These are phyloP conservation scores for Tetrax tetrax DNA, from an alignment of 2,113 vertebrate species.

Conservation along the genomic window DNA sequence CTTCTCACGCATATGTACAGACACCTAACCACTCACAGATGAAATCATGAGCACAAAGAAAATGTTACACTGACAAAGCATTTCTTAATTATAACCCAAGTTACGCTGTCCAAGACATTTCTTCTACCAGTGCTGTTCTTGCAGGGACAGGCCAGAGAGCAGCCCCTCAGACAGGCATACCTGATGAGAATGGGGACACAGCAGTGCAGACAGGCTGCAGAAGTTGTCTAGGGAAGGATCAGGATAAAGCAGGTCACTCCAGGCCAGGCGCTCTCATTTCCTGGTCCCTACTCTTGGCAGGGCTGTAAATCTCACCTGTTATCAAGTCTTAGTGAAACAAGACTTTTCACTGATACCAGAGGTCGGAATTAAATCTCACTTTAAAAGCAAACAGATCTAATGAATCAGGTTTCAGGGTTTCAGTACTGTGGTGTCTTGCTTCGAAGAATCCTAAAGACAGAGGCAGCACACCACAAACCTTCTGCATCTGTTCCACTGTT, in stretches of 20 bases:
- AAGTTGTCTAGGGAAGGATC: not conserved
- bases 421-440: not conserved
- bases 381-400: not conserved
- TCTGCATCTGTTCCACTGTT: not conserved
- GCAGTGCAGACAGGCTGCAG: not conserved
- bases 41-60: not conserved
- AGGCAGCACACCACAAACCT: not conserved
- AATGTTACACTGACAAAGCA: not conserved
- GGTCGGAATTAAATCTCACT: not conserved
- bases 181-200: not conserved
- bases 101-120: not conserved
- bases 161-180: not conserved
- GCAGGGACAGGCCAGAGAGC: not conserved
- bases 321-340: not conserved
- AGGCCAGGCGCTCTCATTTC: not conserved
- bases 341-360: not conserved
- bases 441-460: not conserved
- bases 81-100: not conserved
- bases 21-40: not conserved
- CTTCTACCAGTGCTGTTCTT: not conserved
- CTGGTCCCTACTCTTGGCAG: not conserved
- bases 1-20: not conserved
- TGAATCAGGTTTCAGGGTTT: not conserved
- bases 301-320: not conserved
- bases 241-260: not conserved